Evolutionary conservation across 2,888 invertebrate species (phyloP).

Genomic region (Lithosia quadra): DNA sequence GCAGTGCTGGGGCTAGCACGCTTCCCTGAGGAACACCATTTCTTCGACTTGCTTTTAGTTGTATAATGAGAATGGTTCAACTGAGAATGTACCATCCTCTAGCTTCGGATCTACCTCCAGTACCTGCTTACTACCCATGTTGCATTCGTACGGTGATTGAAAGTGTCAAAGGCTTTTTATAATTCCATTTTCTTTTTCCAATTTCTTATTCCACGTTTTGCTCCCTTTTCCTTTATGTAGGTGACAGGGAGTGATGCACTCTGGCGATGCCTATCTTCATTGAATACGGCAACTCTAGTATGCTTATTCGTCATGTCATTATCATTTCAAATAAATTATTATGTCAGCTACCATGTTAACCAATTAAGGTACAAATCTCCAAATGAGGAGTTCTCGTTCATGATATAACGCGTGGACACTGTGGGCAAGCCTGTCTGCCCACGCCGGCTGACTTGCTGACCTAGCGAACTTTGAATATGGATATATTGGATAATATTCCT

Average conservation of each 20-base stretch:
- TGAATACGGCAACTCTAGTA: neutral
- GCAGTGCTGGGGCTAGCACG: neutral
- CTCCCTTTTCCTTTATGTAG: neutral
- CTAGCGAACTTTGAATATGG: constrained; percentile 43
- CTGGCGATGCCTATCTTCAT: neutral
- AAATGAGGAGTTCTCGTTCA: constrained; percentile 26
- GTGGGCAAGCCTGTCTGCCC: constrained; percentile 37
- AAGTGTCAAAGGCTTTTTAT: neutral
- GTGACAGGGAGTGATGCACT: neutral
- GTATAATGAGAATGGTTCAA: no score
- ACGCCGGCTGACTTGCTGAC: constrained; percentile 37
- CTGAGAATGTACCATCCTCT: no score
- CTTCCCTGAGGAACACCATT: neutral
- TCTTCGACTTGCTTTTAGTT: neutral
- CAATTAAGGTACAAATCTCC: constrained; percentile 34
- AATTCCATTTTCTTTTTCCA: neutral
- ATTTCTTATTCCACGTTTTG: neutral
- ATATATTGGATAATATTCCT: constrained; percentile 3
- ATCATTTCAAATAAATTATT: neutral
- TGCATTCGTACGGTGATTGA: neutral
- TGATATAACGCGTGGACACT: constrained; percentile 43
- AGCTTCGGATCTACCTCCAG: no score
- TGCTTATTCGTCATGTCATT: neutral
- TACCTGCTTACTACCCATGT: no score
- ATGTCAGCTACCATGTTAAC: constrained; percentile 10